Evolutionary conservation across 2,888 invertebrate species (phyloP).

Genomic region (Holacanthella duospinosa): DNA sequence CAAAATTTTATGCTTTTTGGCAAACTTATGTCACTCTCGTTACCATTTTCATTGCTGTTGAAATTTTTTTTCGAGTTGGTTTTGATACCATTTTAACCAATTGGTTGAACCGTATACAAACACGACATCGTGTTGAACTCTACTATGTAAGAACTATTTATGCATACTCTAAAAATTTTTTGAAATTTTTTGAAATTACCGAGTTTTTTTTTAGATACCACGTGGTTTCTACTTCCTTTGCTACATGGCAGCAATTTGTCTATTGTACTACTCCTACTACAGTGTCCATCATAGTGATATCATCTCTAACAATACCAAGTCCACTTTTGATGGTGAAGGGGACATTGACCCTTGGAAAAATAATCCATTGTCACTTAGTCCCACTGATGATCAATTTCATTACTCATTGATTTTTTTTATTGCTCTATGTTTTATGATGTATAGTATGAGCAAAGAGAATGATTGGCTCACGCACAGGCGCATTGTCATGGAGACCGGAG

Average conservation of each 20-base stretch:
- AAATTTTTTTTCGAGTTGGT: background rate
- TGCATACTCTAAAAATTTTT: too few relatives aligned
- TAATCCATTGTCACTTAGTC: background rate
- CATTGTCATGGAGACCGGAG: background rate
- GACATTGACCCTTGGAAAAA: background rate
- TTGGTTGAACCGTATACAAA: background rate
- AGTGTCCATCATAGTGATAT: background rate
- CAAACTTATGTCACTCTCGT: constrained; percentile 4
- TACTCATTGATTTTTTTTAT: background rate
- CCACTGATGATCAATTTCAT: background rate
- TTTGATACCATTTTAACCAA: background rate
- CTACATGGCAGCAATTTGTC: background rate
- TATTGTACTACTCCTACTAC: background rate
- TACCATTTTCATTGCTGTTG: background rate
- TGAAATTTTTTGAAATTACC: background rate
- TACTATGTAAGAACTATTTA: constrained; percentile 5
- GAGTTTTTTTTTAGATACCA: background rate
- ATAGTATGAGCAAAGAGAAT: background rate
- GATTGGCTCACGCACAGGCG: constrained; percentile 4
- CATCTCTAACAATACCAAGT: background rate
- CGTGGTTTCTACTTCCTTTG: background rate
- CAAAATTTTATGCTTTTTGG: background rate
- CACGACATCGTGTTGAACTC: background rate
- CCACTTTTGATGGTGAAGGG: background rate
- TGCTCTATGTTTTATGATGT: background rate